phyloP scores from a whole-genome alignment of 2,797 vertebrate genomes.

The Antrozous pallidus region DNA sequence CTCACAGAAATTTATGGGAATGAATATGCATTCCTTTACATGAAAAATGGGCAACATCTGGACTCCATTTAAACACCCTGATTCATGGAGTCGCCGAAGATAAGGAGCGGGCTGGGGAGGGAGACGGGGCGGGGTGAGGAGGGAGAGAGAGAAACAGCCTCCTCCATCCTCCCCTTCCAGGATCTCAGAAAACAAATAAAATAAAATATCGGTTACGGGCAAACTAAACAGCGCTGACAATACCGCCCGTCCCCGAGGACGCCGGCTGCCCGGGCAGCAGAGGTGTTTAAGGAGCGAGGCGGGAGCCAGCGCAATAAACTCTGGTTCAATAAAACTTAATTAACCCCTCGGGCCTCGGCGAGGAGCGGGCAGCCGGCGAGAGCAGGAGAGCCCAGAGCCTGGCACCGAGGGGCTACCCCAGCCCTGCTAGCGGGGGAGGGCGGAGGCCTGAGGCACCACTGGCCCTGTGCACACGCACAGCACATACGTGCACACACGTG shows the following conservation, averaged over 20 bases:
- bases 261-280: conserved; percentile 68
- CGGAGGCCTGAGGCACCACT: neutral
- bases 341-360: conserved; percentile 74
- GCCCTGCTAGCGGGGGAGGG: neutral
- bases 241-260: conserved; percentile 75
- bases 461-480: neutral
- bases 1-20: conserved; percentile 75
- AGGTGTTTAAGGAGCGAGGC: conserved; percentile 72
- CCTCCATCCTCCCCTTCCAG: conserved; percentile 29
- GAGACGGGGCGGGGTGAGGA: no score
- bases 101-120: neutral
- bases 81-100: conserved; percentile 70
- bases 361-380: conserved; percentile 33
- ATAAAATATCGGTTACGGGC: conserved; percentile 74
- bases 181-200: conserved; percentile 73
- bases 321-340: conserved; percentile 76
- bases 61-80: conserved; percentile 70
- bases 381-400: neutral
- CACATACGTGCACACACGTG: neutral
- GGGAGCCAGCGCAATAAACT: conserved; percentile 70
- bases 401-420: conserved; percentile 50
- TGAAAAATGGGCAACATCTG: conserved; percentile 69
- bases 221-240: conserved; percentile 76
- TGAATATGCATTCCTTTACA: conserved; percentile 64
- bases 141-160: neutral